Evolutionary conservation across 2,888 invertebrate species (phyloP), one percentile per base, ranked within the genome.

Genomic region (Pyrrhia umbra): DNA sequence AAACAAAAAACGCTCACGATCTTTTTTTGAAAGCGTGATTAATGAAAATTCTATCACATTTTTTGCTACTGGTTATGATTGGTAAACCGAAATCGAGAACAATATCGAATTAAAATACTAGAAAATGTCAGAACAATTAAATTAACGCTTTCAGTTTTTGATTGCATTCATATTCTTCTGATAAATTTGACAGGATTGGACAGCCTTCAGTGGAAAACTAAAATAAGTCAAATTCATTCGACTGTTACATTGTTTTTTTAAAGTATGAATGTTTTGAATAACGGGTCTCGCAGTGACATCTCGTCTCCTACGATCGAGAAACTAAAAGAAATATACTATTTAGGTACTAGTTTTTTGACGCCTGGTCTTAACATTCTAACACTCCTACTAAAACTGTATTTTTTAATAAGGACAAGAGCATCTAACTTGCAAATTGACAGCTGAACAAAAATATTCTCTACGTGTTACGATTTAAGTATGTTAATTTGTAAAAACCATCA

Each of bases 401-500:
- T 49, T 42, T 34, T 27, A n/a, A 46, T 16, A 16, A 21, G 47
- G n/a, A 56, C 20, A 59, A 39, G 15, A 46, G 21, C 15, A 61
- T 56, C 69, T 43, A 34, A 50, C 43, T 68, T 62, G 43, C 51
- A 45, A 75, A 70, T 23, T 43, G 46, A 42, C 66, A 69, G 56
- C 34, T 49, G 63, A 39, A 52, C 60, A 49, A 18, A 65, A 57
- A 65, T 65, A 51, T 67, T 64, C 45, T 72, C 46, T 46, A 54
- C 55, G 15, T 64, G 49, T 75, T 68, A 54, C 54, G 43, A 60
- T 58, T 45, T 67, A 77, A 54, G 51, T 51, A 62, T 66, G 65
- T 71, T 73, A 57, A 83, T 81, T 77, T 83, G 77, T 81, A 80
- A 69, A 81, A 79, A 81, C 65, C 79, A 74, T 76, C 81, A 75